Base-by-base conservation (phyloP, 2,797 vertebrate species). In the Glyptemys insculpta region DNA sequence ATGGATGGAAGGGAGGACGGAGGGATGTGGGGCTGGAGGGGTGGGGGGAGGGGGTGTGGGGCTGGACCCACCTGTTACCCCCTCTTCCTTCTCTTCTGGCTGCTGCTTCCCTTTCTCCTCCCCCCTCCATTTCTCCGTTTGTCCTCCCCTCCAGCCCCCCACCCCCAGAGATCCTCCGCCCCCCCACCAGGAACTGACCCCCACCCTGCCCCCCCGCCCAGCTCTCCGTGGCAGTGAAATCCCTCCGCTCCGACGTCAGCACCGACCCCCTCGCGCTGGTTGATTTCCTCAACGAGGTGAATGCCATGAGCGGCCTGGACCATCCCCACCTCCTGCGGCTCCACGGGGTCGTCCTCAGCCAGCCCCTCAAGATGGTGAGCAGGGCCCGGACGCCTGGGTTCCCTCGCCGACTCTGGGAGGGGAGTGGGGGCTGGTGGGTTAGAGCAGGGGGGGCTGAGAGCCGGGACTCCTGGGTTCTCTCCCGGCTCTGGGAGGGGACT, bases 361-460 rank as follows among this genome's bases (percentile, higher is more conserved):
- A 99, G 95, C 99, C 99, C 5, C 98, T 99, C 79, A 99, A 99
- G 97, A 99, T 99, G 99, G 99, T 99, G 83, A 98, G 97, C 54
- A 47, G 19, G 25, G 31, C 15, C 21, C 2, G 9, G n/a, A 68
- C 8, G 19, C 65, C 34, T 37, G 65, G 65, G 65, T 37, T 68
- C 65, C 3, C 8, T 37, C 65, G 0, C 18, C 6, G 1, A 18
- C n/a, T 21, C 18, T 3, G 65, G n/a, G 65, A 37, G 65, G 19
- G 34, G 4, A 21, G 16, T 37, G 34, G 57, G 57, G 57, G 57
- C 29, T 31, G 29, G 57, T 31, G 57, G 56, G 57, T 31, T 1
- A 15, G 57, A 59, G 27, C 14, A 0, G 1, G 12, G 52, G 27
- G 12, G 47, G n/a, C 7, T 15, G 74, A 23, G 68, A 9, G 4